Conservation (phyloP, 2,113 vertebrate species). For the Psammodynastes pulverulentus region DNA sequence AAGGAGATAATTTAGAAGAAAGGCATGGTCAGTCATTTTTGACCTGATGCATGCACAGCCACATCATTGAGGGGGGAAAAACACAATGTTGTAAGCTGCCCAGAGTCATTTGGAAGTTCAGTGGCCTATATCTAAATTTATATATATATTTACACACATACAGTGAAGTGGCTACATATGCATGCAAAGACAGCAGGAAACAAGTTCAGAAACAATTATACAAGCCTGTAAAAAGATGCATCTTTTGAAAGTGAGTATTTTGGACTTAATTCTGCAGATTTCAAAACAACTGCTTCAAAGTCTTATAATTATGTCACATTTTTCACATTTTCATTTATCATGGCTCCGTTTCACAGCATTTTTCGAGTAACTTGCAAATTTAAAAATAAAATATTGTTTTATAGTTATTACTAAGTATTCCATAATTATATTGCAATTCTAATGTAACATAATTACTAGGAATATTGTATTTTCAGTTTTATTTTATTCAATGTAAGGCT, state of each 20-base stretch:
- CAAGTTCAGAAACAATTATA: background rate
- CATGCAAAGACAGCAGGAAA: no score
- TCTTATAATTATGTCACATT: background rate
- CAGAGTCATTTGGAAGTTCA: no score
- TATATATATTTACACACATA: no score
- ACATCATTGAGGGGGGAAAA: background rate
- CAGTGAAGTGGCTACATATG: no score
- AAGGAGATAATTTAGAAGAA: background rate
- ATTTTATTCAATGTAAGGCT: background rate
- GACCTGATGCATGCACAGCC: background rate
- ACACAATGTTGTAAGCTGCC: no score
- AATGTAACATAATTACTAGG: background rate
- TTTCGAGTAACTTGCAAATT: background rate
- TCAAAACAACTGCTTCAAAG: background rate
- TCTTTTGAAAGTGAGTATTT: background rate
- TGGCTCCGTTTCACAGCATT: background rate
- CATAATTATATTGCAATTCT: background rate
- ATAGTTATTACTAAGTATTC: background rate
- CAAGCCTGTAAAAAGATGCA: background rate
- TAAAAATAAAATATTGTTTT: background rate
- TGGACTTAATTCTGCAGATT: background rate
- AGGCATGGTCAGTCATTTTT: background rate
- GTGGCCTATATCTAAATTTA: no score
- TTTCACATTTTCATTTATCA: background rate
- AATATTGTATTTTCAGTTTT: background rate